phyloP scores from a whole-genome alignment of 2,113 vertebrate genomes.

The Saguinus imperator region DNA sequence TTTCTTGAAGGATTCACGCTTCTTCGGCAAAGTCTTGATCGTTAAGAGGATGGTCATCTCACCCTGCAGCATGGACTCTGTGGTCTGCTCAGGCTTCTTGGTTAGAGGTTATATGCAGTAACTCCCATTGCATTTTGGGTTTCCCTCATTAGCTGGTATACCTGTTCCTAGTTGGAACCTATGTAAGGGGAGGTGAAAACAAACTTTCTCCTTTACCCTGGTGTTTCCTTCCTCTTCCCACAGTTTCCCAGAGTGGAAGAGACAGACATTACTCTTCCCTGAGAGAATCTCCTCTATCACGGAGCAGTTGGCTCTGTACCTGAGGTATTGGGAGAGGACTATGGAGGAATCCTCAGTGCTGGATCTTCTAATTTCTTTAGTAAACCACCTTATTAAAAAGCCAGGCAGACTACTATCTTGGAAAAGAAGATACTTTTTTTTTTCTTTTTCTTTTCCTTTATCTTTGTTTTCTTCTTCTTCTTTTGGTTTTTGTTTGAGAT shows the following conservation, averaged over 20 bases:
- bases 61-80: neutral
- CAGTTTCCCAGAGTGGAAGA: neutral
- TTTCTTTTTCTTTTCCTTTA: no score
- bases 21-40: neutral
- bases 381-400: neutral
- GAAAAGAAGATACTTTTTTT: neutral
- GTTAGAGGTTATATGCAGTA: neutral
- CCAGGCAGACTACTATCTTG: neutral
- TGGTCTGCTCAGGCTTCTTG: neutral
- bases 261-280: neutral
- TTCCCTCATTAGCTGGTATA: neutral
- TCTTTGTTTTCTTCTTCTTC: no score
- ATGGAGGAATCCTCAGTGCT: neutral
- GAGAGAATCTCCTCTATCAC: neutral
- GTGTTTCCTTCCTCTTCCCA: neutral
- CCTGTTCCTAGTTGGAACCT: neutral
- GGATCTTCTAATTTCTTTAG: neutral
- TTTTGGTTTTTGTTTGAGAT: no score
- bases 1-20: neutral
- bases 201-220: neutral
- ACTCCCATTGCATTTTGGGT: neutral
- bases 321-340: neutral
- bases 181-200: neutral
- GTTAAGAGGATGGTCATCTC: neutral
- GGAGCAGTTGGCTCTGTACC: neutral